Percentiles rank a stretch among this genome's conserved stretches.
Evolutionary conservation across 2,797 vertebrate genomes (phyloP).

Genomic region (Enteromius trimaculatus): DNA sequence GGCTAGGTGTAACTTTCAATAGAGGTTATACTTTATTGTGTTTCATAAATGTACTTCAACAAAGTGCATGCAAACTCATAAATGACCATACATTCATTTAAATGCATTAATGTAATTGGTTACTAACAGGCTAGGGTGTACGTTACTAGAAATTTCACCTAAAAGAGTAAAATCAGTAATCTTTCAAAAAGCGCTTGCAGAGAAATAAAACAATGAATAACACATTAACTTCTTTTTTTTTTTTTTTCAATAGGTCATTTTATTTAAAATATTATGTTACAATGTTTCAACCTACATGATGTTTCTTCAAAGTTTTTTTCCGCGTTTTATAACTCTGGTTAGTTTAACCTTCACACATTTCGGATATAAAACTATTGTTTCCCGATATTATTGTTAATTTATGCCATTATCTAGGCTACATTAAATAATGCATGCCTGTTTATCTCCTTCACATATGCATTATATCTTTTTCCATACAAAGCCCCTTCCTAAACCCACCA

Average conservation of each 20-base stretch:
- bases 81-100: background rate
- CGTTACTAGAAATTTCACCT: background rate
- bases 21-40: background rate
- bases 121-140: background rate
- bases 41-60: background rate
- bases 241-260: conserved; percentile 93
- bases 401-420: conserved; percentile 66
- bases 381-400: conserved; percentile 67
- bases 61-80: background rate
- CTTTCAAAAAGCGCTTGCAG: background rate
- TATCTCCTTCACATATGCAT: conserved; percentile 57
- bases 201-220: background rate
- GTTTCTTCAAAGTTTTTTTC: conserved; percentile 77
- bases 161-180: background rate
- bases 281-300: conserved; percentile 96
- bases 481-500: background rate
- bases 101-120: background rate
- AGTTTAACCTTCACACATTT: conserved; percentile 78
- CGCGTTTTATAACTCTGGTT: conserved; percentile 70
- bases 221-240: conserved; percentile 33
- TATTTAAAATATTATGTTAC: conserved; percentile 99
- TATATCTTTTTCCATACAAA: conserved; percentile 25
- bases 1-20: background rate
- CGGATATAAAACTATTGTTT: conserved; percentile 79
- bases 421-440: conserved; percentile 63